Base-by-base conservation (phyloP, 2,888 invertebrate genomes). In the Drosophila cognata region DNA sequence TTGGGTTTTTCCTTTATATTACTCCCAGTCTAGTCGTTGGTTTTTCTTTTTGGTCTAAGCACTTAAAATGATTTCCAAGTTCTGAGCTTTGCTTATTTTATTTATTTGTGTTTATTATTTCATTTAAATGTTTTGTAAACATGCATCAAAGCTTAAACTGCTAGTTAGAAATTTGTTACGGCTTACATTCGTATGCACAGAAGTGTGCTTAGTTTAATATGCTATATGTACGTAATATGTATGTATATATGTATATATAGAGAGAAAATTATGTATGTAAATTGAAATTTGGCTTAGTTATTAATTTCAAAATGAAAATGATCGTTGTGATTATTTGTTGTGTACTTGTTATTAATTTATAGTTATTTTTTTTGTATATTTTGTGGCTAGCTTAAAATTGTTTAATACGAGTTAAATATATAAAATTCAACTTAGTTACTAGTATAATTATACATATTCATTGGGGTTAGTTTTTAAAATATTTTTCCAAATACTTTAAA, bases 71-170 rank as follows among this genome's bases (percentile, higher is more conserved):
- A 83, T 64, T 73, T 81, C 41, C 41, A 38, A 75, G 68, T 55
- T 69, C 63, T 55, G 50, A 29, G 28, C 46, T 78, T 68, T 57
- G 43, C 53, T 65, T 73, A 66, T 66, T 71, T 62, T 84, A 79
- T 78, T 78, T 74, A 72, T 78, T 64, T 74, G 73, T 65, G 59
- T 79, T 79, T 79, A 79, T 79, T 82, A 81, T 71, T 83, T 84
- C 71, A 86, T 88, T 88, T 81, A 79, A 88, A 89, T 91, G 91
- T 91, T 91, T 91, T 91, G 89, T 80, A 91, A 91, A 91, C 91
- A 91, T 90, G 85, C 86, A 89, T 89, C 89, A 82, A 90, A 87
- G 82, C 91, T 91, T 91, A 91, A 88, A 79, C 71, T 61, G 79
- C 87, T 84, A 76, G 84, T 76, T 77, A 84, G 81, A 83, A 82